These are phyloP conservation scores for Conchocele bisecta DNA, from an alignment of 2,888 invertebrate species.

Conservation along the genomic window DNA sequence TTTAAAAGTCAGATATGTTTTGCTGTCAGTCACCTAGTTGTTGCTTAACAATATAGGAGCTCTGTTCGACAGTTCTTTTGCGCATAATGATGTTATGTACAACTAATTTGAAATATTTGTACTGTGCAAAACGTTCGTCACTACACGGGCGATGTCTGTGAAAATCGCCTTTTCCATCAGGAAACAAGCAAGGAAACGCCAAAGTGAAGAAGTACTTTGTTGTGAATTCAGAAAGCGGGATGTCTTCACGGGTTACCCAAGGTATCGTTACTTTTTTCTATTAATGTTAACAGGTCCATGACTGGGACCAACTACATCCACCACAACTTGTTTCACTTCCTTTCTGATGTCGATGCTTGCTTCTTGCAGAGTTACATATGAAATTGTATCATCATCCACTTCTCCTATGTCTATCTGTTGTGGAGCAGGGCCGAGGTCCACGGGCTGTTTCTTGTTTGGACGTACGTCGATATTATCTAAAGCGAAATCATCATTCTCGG, in stretches of 20 bases:
- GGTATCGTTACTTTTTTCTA: slow-evolving; percentile 29
- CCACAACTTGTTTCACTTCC: slow-evolving; percentile 7
- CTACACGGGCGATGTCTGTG: slow-evolving; percentile 23
- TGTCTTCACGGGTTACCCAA: slow-evolving; percentile 34
- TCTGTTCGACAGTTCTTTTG: slow-evolving; percentile 51
- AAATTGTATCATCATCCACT: slow-evolving; percentile 20
- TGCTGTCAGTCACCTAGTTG: slow-evolving; percentile 57
- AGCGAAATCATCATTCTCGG: slow-evolving; percentile 23
- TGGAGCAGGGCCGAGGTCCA: slow-evolving; percentile 38
- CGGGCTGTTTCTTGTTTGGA: not conserved
- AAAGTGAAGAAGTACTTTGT: slow-evolving; percentile 33
- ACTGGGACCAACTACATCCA: not conserved
- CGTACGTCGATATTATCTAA: slow-evolving; percentile 6
- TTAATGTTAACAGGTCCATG: not conserved
- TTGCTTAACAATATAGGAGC: slow-evolving; percentile 55
- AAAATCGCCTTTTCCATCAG: slow-evolving; percentile 21
- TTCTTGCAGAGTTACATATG: slow-evolving; percentile 21
- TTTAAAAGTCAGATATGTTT: no score
- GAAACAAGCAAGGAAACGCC: slow-evolving; percentile 32
- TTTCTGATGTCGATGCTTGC: not conserved
- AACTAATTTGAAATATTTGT: slow-evolving; percentile 18
- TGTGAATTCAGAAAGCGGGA: slow-evolving; percentile 36
- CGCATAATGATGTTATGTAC: slow-evolving; percentile 58
- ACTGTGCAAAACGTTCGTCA: slow-evolving; percentile 21
- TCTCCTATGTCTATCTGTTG: slow-evolving; percentile 27